Evolutionary conservation across 2,113 vertebrate genomes (phyloP).

Genomic region (Xyrauchen texanus): DNA sequence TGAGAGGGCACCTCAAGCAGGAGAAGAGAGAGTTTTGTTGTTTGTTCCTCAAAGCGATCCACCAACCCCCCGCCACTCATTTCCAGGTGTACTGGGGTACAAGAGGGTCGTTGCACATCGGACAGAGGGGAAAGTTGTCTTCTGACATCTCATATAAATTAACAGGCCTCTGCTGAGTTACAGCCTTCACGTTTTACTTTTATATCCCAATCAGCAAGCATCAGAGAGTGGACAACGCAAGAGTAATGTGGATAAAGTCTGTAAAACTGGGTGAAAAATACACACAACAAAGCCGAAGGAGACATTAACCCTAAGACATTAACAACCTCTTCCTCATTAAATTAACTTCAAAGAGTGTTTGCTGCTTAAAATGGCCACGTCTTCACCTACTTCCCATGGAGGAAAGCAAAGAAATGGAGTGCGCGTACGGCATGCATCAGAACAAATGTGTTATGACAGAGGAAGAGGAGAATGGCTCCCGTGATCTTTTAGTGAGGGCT

Average conservation of each 20-base stretch:
- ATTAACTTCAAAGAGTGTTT: slow-evolving; percentile 66
- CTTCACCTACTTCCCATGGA: slow-evolving; percentile 24
- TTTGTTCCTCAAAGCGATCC: slow-evolving; percentile 42
- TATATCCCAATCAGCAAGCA: slow-evolving; percentile 29
- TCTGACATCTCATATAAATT: slow-evolving; percentile 58
- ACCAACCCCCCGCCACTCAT: not conserved
- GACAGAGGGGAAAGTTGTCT: slow-evolving; percentile 59
- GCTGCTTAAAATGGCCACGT: slow-evolving; percentile 58
- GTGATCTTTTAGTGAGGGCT: too few relatives aligned
- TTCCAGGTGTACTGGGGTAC: slow-evolving; percentile 53
- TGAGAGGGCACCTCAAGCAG: slow-evolving; percentile 64
- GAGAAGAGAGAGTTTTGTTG: slow-evolving; percentile 53
- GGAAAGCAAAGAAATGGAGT: slow-evolving; percentile 49
- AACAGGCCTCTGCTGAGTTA: slow-evolving; percentile 51
- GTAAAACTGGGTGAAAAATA: slow-evolving; percentile 2
- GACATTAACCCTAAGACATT: slow-evolving; percentile 40
- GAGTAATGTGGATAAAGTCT: slow-evolving; percentile 15
- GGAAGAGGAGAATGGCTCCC: not conserved
- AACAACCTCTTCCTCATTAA: slow-evolving; percentile 62
- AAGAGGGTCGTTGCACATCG: slow-evolving; percentile 8
- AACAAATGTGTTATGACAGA: slow-evolving; percentile 43
- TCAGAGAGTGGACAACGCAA: not conserved
- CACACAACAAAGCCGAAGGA: not conserved
- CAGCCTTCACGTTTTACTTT: slow-evolving; percentile 30
- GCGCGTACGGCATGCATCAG: slow-evolving; percentile 39